phyloP scores from a whole-genome alignment of 2,888 invertebrate genomes.

The Creontiades dilutus region DNA sequence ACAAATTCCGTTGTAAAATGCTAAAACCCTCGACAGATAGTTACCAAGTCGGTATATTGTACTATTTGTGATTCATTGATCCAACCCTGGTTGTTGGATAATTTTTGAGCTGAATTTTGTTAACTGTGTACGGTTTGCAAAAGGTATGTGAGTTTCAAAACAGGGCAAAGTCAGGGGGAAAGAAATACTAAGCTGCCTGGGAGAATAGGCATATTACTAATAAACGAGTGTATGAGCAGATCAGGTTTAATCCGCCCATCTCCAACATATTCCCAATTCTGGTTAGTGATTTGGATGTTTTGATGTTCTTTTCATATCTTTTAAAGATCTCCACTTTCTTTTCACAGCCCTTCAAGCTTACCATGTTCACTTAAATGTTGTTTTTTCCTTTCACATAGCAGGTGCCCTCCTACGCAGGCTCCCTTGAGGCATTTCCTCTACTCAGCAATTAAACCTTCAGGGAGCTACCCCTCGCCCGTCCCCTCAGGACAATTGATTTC shows the following conservation, averaged over 20 bases:
- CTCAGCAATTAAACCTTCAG: conserved; percentile 53
- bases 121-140: too few species aligned
- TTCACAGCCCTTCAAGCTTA: conserved; percentile 11
- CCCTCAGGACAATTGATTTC: conserved; percentile 61
- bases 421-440: neutral
- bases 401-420: neutral
- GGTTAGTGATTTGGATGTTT: neutral
- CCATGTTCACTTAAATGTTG: neutral
- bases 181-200: too few species aligned
- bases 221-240: too few species aligned
- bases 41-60: too few species aligned
- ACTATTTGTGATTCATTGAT: too few species aligned
- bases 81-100: too few species aligned
- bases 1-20: too few species aligned
- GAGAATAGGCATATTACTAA: too few species aligned
- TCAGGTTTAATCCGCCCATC: neutral
- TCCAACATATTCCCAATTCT: neutral
- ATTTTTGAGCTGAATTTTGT: too few species aligned
- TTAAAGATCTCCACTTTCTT: neutral
- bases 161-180: too few species aligned
- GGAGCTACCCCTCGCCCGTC: conserved; percentile 16
- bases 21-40: too few species aligned
- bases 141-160: too few species aligned
- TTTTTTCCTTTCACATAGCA: neutral
- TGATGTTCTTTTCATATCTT: neutral